Percentiles rank a stretch among this genome's conserved stretches.
Evolutionary conservation across 2,888 invertebrate species (phyloP).

Genomic region (Byasa hedistus): DNA sequence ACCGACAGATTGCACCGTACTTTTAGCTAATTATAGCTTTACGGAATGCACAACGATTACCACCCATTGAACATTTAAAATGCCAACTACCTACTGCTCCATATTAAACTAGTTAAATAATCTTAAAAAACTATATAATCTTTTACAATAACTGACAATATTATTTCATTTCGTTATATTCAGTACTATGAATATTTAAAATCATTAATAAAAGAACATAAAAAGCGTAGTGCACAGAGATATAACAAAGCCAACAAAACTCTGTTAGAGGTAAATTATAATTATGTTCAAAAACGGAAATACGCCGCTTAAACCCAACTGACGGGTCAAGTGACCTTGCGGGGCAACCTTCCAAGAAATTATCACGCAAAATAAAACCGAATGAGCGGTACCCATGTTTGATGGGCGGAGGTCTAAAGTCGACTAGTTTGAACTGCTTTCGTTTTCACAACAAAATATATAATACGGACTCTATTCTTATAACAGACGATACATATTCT

Average conservation of each 20-base stretch:
- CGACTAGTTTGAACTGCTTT: conserved; percentile 10
- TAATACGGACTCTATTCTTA: conserved; percentile 4
- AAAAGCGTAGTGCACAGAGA: conserved; percentile 13
- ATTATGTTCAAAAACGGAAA: conserved; percentile 46
- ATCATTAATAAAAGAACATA: neutral
- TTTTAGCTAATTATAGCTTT: conserved; percentile 50
- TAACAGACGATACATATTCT: neutral
- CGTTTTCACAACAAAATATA: neutral
- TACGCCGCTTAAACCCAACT: conserved; percentile 34
- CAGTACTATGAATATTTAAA: neutral
- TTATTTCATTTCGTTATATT: no score
- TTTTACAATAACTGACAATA: no score
- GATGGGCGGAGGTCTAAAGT: conserved; percentile 14
- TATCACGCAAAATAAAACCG: conserved; percentile 59
- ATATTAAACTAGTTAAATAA: neutral
- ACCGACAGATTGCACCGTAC: conserved; percentile 40
- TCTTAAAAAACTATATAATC: neutral
- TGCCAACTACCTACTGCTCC: neutral
- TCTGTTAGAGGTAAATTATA: conserved; percentile 36
- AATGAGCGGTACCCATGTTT: conserved; percentile 44
- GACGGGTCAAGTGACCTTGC: conserved; percentile 61
- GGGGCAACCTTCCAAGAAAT: conserved; percentile 65
- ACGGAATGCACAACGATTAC: conserved; percentile 31
- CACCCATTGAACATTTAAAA: conserved; percentile 29
- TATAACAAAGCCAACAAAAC: conserved; percentile 28